Evolutionary conservation across 2,113 vertebrate genomes (phyloP).

Genomic region (Damaliscus lunatus): DNA sequence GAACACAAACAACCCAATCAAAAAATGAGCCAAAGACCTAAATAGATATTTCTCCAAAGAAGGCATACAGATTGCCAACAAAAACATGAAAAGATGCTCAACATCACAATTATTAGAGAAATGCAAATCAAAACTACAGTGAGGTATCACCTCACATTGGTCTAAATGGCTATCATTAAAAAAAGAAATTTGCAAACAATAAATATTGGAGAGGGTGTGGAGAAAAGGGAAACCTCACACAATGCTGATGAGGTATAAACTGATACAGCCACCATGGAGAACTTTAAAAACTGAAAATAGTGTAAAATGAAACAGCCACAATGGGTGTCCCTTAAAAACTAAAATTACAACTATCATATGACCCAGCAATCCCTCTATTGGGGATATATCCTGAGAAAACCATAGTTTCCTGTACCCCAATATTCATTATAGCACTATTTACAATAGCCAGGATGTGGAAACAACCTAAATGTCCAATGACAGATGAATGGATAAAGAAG

Average conservation of each 20-base stretch:
- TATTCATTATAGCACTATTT: not conserved
- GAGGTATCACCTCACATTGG: not conserved
- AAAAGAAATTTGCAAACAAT: not conserved
- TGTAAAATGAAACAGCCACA: not conserved
- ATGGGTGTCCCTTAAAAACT: not conserved
- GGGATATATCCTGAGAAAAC: not conserved
- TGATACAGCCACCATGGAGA: not conserved
- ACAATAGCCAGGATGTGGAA: not conserved
- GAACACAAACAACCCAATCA: not conserved
- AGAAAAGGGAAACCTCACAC: not conserved
- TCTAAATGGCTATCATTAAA: not conserved
- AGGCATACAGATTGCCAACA: not conserved
- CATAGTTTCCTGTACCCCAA: not conserved
- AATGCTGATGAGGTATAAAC: not conserved
- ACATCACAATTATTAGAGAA: not conserved
- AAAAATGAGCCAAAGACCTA: not conserved
- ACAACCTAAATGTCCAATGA: not conserved
- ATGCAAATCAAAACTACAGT: not conserved
- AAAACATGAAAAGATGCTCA: not conserved
- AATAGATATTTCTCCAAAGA: not conserved
- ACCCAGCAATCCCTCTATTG: not conserved
- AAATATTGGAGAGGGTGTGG: not conserved
- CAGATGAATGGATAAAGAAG: not conserved
- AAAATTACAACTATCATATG: not conserved
- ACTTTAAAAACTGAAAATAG: not conserved